Evolutionary conservation across 2,113 vertebrate genomes (phyloP).

Genomic region (Sapayoa aenigma): DNA sequence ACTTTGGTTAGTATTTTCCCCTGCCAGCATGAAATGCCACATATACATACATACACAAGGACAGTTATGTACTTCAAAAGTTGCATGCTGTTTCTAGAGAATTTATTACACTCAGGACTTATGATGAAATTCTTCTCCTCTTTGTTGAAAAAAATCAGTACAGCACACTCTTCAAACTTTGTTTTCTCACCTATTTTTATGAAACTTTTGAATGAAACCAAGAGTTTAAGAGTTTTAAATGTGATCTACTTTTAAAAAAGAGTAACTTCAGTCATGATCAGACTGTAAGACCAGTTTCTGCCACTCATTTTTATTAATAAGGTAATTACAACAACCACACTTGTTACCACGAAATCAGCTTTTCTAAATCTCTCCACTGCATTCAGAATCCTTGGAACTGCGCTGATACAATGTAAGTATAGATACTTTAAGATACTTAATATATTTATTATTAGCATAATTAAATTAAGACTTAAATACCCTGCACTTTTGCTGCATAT

Average conservation of each 20-base stretch:
- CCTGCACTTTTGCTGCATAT: neutral
- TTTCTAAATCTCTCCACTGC: neutral
- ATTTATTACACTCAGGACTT: neutral
- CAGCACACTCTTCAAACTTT: slow-evolving; percentile 56
- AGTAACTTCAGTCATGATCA: neutral
- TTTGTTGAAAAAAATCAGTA: neutral
- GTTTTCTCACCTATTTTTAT: slow-evolving; percentile 56
- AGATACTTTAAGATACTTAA: neutral
- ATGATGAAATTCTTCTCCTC: neutral
- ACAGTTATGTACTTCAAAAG: neutral
- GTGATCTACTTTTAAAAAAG: neutral
- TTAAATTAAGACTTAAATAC: neutral
- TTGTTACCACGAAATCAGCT: neutral
- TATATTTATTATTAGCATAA: neutral
- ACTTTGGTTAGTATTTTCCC: neutral
- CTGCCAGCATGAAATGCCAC: neutral
- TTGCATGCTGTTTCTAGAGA: neutral
- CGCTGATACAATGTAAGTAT: neutral
- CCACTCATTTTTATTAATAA: slow-evolving; percentile 44
- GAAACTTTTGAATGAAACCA: neutral
- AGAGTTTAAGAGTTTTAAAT: neutral
- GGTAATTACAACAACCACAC: slow-evolving; percentile 52
- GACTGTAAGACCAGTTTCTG: slow-evolving; percentile 3
- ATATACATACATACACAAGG: neutral
- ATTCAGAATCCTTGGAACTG: neutral